phyloP scores from a whole-genome alignment of 2,797 vertebrate genomes.

The Typhlichthys subterraneus region DNA sequence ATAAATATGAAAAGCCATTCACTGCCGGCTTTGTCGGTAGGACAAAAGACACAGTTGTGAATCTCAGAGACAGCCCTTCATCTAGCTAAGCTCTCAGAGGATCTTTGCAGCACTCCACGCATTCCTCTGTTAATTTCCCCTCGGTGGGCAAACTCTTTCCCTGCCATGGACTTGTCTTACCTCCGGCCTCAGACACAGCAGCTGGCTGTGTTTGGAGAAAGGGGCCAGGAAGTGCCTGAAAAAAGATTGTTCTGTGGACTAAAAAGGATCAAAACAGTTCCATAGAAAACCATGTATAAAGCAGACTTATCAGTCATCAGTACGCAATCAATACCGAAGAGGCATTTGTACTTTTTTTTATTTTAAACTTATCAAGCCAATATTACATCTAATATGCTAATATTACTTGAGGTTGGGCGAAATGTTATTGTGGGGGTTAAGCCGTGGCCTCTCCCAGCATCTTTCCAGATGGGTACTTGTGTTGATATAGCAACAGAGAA shows the following conservation, averaged over 20 bases:
- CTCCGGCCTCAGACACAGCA: slow-evolving; percentile 51
- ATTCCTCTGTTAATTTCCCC: slow-evolving; percentile 73
- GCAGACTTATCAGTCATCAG: background rate
- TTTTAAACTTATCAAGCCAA: background rate
- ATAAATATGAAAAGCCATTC: slow-evolving; percentile 66
- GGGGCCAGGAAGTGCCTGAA: slow-evolving; percentile 52
- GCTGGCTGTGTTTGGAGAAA: slow-evolving; percentile 62
- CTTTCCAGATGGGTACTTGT: background rate
- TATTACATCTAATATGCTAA: background rate
- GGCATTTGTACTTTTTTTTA: background rate
- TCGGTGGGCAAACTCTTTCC: slow-evolving; percentile 56
- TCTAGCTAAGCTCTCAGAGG: slow-evolving; percentile 64
- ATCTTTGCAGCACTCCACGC: slow-evolving; percentile 60
- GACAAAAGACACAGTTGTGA: slow-evolving; percentile 63
- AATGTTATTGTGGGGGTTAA: slow-evolving; percentile 1
- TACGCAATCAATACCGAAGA: background rate
- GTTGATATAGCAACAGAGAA: slow-evolving; percentile 50
- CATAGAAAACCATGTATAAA: slow-evolving; percentile 4
- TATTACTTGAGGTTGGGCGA: background rate
- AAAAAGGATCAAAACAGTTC: slow-evolving; percentile 18
- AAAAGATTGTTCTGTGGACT: slow-evolving; percentile 44
- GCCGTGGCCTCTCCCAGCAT: slow-evolving; percentile 35
- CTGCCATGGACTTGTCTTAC: slow-evolving; percentile 60
- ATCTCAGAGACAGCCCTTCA: slow-evolving; percentile 61
- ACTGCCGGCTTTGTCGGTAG: slow-evolving; percentile 52